Evolutionary conservation across 2,888 invertebrate species (phyloP), one percentile per base, ranked within the genome.

Genomic region (Erpobdella octoculata): DNA sequence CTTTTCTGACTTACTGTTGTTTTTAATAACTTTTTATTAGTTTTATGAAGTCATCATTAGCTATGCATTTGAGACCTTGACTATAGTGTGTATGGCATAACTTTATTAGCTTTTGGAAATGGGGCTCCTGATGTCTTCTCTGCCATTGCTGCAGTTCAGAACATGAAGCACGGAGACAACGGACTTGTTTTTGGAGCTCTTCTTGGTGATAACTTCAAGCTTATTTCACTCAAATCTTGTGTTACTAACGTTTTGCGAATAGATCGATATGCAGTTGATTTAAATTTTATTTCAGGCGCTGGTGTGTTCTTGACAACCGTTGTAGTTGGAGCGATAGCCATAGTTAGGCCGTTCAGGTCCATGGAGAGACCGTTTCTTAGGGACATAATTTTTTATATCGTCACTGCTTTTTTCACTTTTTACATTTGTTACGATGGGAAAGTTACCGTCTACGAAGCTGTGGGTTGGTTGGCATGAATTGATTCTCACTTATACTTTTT

Each of bases 51-150:
- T 58, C 25, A 58, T 58, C 46, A 41, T 12, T 12, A 41, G 12
- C 12, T 12, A 12, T 41, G 18, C 46, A 41, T 41, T n/a, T n/a
- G n/a, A n/a, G n/a, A n/a, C n/a, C n/a, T n/a, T n/a, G n/a, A n/a
- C n/a, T n/a, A n/a, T n/a, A 53, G 1, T 53, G 8, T 28, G 41
- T 72, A 85, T 79, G 89, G 89, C 2, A 88, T 89, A 9, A 89
- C 89, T n/a, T 85, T 89, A 76, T 79, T 89, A 77, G 88, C 89
- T 0, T 88, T 89, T 79, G 89, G 89, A 28, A 89, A 89, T 79
- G 88, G 89, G 58, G 87, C 89, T 0, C 88, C 89, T 4, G 89
- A 89, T 80, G 85, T 89, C 70, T 88, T 89, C 78, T 86, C 88
- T 15, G 86, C 87, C 18, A 80, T 89, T 28, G 87, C 87, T 59